Evolutionary conservation across 2,113 vertebrate genomes (phyloP).

Genomic region (Gallinago undulata): DNA sequence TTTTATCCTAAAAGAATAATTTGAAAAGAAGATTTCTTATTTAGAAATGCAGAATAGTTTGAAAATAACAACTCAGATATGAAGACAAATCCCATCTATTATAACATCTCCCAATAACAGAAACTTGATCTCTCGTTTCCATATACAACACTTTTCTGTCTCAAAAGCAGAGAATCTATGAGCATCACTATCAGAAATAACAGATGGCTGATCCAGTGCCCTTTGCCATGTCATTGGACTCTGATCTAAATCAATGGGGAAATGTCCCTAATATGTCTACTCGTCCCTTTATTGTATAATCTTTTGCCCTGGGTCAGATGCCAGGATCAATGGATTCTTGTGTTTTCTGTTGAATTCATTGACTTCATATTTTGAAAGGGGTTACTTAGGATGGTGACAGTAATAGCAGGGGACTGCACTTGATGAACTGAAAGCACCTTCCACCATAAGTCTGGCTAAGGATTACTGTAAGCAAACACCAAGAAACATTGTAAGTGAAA

Average conservation of each 20-base stretch:
- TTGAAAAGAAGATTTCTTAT: neutral
- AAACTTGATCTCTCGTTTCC: neutral
- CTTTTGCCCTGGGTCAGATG: slow-evolving; percentile 32
- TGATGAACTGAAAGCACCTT: neutral
- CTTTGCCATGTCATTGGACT: neutral
- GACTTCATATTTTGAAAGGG: neutral
- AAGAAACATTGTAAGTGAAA: neutral
- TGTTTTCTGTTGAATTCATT: neutral
- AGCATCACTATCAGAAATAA: neutral
- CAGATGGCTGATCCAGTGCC: slow-evolving; percentile 1
- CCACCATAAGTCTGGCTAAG: neutral
- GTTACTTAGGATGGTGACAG: neutral
- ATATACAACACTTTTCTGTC: neutral
- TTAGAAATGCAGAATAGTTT: neutral
- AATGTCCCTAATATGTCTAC: neutral
- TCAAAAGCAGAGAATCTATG: neutral
- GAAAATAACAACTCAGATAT: neutral
- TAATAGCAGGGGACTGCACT: neutral
- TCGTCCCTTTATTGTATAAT: slow-evolving; percentile 6
- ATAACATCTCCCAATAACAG: neutral
- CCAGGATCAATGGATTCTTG: neutral
- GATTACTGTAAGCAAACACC: neutral
- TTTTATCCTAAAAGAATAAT: neutral
- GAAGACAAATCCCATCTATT: neutral
- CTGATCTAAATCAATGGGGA: neutral